Conservation (phyloP, 2,797 vertebrate species). For the Amblyopsis hoosieri region DNA sequence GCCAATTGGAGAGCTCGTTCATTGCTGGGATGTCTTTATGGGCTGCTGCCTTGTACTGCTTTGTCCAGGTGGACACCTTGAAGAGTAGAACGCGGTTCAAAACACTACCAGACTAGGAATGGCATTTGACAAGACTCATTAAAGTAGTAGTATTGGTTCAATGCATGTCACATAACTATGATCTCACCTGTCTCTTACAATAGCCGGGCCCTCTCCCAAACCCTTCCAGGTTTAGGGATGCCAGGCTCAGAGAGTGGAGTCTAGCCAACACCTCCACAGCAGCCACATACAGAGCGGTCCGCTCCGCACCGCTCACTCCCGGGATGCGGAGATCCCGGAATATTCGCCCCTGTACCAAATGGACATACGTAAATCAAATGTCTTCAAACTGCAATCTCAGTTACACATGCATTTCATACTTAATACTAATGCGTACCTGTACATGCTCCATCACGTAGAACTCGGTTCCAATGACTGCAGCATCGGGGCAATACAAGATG, state of each 20-base stretch:
- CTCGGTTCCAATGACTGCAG: conserved; percentile 87
- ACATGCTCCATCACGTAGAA: conserved; percentile 95
- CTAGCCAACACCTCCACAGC: conserved; percentile 83
- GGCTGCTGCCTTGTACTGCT: conserved; percentile 86
- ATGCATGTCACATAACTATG: background rate
- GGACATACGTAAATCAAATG: background rate
- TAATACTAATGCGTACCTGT: conserved; percentile 3
- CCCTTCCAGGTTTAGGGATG: conserved; percentile 76
- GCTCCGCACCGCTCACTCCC: conserved; percentile 81
- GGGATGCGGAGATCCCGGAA: conserved; percentile 85
- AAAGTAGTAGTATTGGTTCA: background rate
- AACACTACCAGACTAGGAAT: background rate
- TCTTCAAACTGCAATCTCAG: background rate
- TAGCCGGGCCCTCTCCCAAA: conserved; percentile 87
- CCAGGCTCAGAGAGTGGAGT: conserved; percentile 83
- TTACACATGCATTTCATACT: background rate
- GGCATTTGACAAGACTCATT: background rate
- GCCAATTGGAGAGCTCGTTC: conserved; percentile 86
- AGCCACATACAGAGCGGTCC: conserved; percentile 86
- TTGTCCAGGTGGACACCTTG: conserved; percentile 93
- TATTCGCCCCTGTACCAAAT: conserved; percentile 83
- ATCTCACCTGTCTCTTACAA: conserved; percentile 89
- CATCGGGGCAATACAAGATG: conserved; percentile 83
- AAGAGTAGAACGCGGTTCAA: background rate
- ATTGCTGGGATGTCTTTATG: conserved; percentile 85